Base-by-base conservation (phyloP, 2,888 invertebrate species). In the Ornithoptera alexandrae region DNA sequence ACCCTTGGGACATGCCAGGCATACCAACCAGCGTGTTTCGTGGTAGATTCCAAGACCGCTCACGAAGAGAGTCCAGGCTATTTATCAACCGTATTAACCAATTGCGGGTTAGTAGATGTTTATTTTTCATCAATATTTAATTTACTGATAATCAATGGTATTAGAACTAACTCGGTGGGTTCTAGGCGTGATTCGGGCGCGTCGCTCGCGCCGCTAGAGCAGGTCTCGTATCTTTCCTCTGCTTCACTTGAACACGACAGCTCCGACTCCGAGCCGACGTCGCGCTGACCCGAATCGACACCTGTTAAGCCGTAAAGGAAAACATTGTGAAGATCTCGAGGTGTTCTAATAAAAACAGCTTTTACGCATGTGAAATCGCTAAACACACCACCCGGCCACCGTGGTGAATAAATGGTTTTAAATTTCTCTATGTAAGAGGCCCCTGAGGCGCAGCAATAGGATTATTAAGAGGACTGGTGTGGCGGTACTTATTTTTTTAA, bases 181-280 rank as follows among this genome's bases (percentile, higher is more conserved):
- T 84, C 84, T 0, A 74, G 77, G 46, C 79, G 74, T 0, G 83
- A 72, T 53, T 87, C 85, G 6, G 87, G 84, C 15, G 81, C 84
- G 70, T 92, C 92, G 72, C 91, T 91, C 56, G 87, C 90, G 5
- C 92, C 92, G 65, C 92, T 93, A 30, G 98, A 98, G 83, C 98
- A 98, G 0, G 98, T 98, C 88, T 98, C 98, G 87, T 98, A 98
- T 66, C 96, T 96, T 62, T 96, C 98, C 76, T 96, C 96, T 0
- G 95, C 95, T 66, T 95, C 95, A 75, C 95, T 95, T 24, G 93
- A 90, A 70, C 91, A 91, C 24, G 93, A 93, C 68, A 89, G 72
- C 50, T 89, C 89, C 0, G 91, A 90, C 50, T 90, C 91, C 0
- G 90, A 90, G 1, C 89, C 89, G 3, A 78, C 76, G 36, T 85